Base-by-base conservation (phyloP, 2,888 invertebrate genomes). In the Rugalucina vietnamica region DNA sequence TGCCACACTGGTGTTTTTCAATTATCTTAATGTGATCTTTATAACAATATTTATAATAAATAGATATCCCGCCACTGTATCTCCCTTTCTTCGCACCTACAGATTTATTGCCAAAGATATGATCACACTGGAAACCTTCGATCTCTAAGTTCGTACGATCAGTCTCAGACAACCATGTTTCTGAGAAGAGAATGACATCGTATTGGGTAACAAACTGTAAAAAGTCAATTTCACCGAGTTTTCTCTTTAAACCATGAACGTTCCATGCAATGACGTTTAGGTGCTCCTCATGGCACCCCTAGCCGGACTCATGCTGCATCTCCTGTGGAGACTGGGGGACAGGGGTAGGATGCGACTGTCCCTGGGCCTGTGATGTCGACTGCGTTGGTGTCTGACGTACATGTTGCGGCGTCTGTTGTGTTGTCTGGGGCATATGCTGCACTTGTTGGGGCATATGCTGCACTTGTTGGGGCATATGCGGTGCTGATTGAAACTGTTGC, bases 261-360 rank as follows among this genome's bases (percentile, higher is more conserved):
- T 70, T 70, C 70, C 70, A 70, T n/a, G 70, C 32, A 5, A 70
- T 4, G 8, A 70, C n/a, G 14, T 36, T 70, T 3, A 70, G 32
- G 4, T 24, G 34, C 70, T 70, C 70, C 70, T 70, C 70, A 5
- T 36, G 70, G n/a, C 70, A 39, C 34, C 70, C 70, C 21, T 70
- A 70, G 8, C 36, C 29, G 5, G 5, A 5, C 5, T 60, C 60
- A 29, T 60, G 60, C 8, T 60, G 27, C 24, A 60, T 60, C 1
- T 60, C 60, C 60, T 60, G 60, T 27, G 3, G 60, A 8, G 29
- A 3, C 60, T 60, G 14, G 10, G 27, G 29, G 29, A 29, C 5
- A 60, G 29, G 29, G 10, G 18, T 43, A 12, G 8, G 43, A 8
- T 43, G 43, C 8, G 43, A 43, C 8, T 8, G 43, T 43, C 18